Conservation (phyloP, 53 echinoderm and acorn worm genomes). For the Holothuria scabra region DNA sequence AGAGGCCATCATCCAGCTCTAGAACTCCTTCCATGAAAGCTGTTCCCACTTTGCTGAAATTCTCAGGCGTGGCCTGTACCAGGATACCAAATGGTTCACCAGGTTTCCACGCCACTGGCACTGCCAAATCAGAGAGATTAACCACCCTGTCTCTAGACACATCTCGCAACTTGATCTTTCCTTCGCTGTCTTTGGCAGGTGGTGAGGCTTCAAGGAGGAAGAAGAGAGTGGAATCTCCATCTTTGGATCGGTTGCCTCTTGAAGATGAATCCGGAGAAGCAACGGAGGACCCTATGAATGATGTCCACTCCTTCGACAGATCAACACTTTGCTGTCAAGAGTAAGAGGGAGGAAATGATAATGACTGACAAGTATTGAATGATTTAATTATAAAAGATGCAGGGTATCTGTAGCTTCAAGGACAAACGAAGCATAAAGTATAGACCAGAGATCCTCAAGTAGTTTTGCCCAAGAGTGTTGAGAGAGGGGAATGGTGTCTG, state of each 20-base stretch:
- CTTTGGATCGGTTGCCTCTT: conserved; percentile 6
- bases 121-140: conserved; percentile 86
- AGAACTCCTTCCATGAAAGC: conserved; percentile 95
- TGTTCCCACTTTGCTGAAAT: conserved; percentile 84
- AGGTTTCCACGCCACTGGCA: conserved; percentile 92
- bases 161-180: conserved; percentile 71
- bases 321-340: conserved; percentile 83
- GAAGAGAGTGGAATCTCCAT: conserved; percentile 53
- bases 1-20: conserved; percentile 93
- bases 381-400: no score
- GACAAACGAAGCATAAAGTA: no score
- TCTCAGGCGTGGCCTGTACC: conserved; percentile 77
- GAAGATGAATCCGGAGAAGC: conserved; percentile 42
- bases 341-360: neutral
- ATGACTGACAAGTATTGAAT: neutral
- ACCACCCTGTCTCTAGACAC: conserved; percentile 81
- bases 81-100: conserved; percentile 97
- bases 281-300: conserved; percentile 83
- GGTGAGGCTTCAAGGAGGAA: conserved; percentile 92
- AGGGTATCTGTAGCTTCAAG: no score
- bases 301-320: conserved; percentile 91
- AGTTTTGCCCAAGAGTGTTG: no score
- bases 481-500: no score
- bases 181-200: conserved; percentile 77
- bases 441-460: no score